Base-by-base conservation (phyloP, 2,113 vertebrate genomes). In the Ammodytes dubius region DNA sequence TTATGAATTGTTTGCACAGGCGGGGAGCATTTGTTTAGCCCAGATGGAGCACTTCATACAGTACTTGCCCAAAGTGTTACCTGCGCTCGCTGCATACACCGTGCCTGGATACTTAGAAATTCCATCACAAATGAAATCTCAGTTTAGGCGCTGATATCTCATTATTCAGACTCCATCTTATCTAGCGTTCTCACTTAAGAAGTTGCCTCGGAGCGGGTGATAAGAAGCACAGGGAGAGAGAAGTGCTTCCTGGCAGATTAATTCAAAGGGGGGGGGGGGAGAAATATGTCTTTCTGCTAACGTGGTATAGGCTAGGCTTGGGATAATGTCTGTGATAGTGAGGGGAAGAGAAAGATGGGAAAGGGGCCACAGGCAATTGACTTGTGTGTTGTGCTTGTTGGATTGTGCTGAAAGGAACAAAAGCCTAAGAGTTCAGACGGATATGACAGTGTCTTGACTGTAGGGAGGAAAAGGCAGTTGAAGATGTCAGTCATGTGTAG, bases 1-100 rank as follows among this genome's bases (percentile, higher is more conserved):
- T 93, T 93, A 89, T 52, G 83, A 83, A 84, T 88, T 93, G 92
- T 93, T 91, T 93, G 89, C 89, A 85, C 88, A 88, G 87, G 68
- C 77, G 50, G 90, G 71, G 79, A 89, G 85, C 85, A 85, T 89
- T 90, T 92, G 87, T 92, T 89, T 87, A 27, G 89, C 84, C 81
- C 91, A 92, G 89, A 91, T 88, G 86, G 90, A 89, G 65, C 49
- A 70, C 71, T 27, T 72, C 83, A n/a, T 77, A 68, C 88, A 27
- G 27, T 27, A 27, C 79, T 83, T 27, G 27, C 89, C 82, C 90
- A 79, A 89, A 84, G 84, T 83, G 78, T 79, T 89, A 90, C 92
- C 87, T 87, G 81, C 42, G 19, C 65, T 27, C 1, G 50, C 52
- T 37, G 83, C 85, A 47, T 27, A 27, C 74, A 11, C 39, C 4